phyloP scores from a whole-genome alignment of 2,113 vertebrate species.

The Nannospalax galili region DNA sequence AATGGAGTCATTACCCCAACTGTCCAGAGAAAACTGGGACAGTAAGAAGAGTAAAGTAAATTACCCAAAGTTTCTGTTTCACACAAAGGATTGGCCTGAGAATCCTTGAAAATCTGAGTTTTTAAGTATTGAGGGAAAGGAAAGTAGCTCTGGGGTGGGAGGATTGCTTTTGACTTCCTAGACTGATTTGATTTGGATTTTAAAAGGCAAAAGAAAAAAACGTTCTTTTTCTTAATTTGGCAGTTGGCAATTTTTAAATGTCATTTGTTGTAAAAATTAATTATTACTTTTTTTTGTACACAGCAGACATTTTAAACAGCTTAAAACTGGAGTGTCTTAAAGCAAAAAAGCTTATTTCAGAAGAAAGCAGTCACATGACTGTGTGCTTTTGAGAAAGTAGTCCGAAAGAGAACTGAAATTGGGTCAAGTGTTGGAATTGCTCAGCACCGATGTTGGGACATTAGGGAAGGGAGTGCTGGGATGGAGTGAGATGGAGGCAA shows the following conservation, averaged over 20 bases:
- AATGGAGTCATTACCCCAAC: neutral
- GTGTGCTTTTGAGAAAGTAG: constrained; percentile 48
- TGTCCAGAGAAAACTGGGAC: constrained; percentile 5
- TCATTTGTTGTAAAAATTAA: neutral
- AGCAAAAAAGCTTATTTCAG: constrained; percentile 47
- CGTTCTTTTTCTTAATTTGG: neutral
- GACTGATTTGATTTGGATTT: constrained; percentile 38
- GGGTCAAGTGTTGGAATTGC: constrained; percentile 41
- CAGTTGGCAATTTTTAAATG: neutral
- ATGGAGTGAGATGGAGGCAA: neutral
- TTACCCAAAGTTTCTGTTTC: neutral
- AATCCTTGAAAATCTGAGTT: neutral
- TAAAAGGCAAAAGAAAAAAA: neutral
- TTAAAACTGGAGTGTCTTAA: constrained; percentile 19
- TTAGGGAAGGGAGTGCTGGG: neutral
- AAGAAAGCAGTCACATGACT: constrained; percentile 27
- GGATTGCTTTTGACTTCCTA: neutral
- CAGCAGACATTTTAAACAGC: constrained; percentile 8
- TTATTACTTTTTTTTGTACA: neutral
- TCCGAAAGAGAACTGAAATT: neutral
- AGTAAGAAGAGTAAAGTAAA: neutral
- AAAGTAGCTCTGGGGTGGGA: neutral
- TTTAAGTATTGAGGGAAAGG: neutral
- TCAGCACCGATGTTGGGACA: neutral
- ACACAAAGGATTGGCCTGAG: neutral